Base-by-base conservation (phyloP, 2,797 vertebrate species). In the Clarias platycephalus region DNA sequence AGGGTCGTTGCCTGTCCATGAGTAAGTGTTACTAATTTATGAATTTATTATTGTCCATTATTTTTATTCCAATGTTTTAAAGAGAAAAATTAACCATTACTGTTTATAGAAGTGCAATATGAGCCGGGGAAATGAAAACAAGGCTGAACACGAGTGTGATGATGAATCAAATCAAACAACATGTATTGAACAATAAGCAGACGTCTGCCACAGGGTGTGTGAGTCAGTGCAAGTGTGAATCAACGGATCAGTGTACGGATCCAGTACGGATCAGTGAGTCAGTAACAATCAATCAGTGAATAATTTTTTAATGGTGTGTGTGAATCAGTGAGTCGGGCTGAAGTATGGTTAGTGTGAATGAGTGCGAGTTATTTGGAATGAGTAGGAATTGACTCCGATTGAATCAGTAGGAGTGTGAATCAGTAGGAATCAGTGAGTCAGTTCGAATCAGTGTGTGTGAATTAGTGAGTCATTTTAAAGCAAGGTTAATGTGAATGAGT, bases 1-100 rank as follows among this genome's bases (percentile, higher is more conserved):
- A 34, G n/a, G n/a, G 49, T 90, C 90, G 88, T 90, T 88, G 4
- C 83, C 18, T 67, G 49, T 76, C 70, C 92, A 89, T 92, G 86
- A 83, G 76, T 70, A 28, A 57, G 53, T 70, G 66, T 57, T 28
- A 31, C 57, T 37, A 24, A 24, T 6, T 6, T 80, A 40, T 28
- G 40, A 6, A 63, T 57, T 13, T 1, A n/a, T 63, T 63, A 20
- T 24, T n/a, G 13, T 62, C n/a, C 34, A 16, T 78, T n/a, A 78
- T 40, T n/a, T 62, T 13, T 77, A n/a, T 22, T 76, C 74, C 12
- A 31, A 57, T 13, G 22, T 40, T 62, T 77, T 31, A 75, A 74
- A 44, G 9, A 62, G n/a, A 26, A 44, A 78, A 63, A 49, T 5
- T 0, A 78, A 44, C 12, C 20, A 16, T 81, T 68, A 22, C 2